Conservation (phyloP, 1,140 invertebrate genomes). For the Pseudoatta argentina region DNA sequence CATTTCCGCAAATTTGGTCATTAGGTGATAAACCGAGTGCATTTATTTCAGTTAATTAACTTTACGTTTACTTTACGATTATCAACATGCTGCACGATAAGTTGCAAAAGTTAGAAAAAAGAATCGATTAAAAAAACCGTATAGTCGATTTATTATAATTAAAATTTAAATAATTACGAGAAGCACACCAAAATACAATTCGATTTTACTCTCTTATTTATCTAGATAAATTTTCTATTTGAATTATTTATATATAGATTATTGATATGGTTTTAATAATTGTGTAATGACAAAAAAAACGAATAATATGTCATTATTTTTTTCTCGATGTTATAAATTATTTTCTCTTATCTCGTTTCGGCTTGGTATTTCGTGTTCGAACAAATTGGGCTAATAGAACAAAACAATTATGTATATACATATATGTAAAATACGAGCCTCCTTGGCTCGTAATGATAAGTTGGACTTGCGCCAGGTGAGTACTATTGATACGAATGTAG, state of each 20-base stretch:
- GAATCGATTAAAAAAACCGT: constrained; percentile 26
- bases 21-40: background rate
- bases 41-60: constrained; percentile 6
- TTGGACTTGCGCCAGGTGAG: constrained; percentile 40
- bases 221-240: background rate
- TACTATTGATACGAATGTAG: constrained; percentile 46
- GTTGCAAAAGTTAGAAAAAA: background rate
- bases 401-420: background rate
- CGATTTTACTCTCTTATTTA: background rate
- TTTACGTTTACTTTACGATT: constrained; percentile 14
- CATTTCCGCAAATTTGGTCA: background rate
- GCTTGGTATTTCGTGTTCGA: background rate
- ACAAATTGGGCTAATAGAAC: background rate
- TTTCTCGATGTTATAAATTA: background rate
- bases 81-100: constrained; percentile 10
- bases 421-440: constrained; percentile 2
- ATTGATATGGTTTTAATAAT: background rate
- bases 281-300: background rate
- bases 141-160: background rate
- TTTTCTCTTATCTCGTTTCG: constrained; percentile 9
- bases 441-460: constrained; percentile 27
- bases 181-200: background rate
- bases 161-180: background rate
- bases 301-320: background rate
- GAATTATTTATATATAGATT: too few relatives aligned